Percentiles rank a stretch among this genome's conserved stretches.
Evolutionary conservation across 2,113 vertebrate genomes (phyloP).

Genomic region (Rhinoderma darwinii): DNA sequence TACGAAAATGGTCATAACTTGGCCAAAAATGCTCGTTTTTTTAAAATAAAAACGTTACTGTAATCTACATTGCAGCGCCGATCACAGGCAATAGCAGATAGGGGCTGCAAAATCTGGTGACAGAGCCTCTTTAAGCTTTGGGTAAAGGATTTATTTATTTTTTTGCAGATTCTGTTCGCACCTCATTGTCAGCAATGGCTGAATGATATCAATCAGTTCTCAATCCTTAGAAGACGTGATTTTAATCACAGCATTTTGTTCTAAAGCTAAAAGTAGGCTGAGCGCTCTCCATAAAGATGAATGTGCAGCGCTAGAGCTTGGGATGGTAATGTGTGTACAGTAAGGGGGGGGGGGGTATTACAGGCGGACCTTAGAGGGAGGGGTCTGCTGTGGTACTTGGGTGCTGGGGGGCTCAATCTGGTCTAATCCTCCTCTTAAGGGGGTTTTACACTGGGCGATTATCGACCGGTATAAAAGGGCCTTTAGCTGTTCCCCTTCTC

Average conservation of each 20-base stretch:
- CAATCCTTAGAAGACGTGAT: fast-evolving
- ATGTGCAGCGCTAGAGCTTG: neutral
- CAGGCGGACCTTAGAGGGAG: neutral
- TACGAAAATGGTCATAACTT: too few species aligned
- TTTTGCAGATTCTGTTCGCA: neutral
- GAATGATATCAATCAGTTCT: neutral
- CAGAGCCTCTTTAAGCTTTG: too few species aligned
- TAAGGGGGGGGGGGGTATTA: neutral
- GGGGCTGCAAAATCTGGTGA: too few species aligned
- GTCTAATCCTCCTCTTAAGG: too few species aligned
- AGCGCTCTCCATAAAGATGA: neutral
- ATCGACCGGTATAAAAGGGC: too few species aligned
- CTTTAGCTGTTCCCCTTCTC: too few species aligned
- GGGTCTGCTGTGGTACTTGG: neutral
- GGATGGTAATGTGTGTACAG: neutral
- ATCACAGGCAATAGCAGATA: too few species aligned
- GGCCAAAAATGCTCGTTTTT: too few species aligned
- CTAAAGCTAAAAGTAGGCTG: fast-evolving
- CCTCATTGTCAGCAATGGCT: neutral
- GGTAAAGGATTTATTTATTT: conserved; percentile 29
- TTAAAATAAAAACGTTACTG: too few species aligned
- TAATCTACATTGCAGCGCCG: too few species aligned
- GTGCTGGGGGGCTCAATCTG: neutral
- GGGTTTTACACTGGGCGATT: too few species aligned
- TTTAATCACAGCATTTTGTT: conserved; percentile 48